Evolutionary conservation across 2,797 vertebrate genomes (phyloP), one percentile per base, ranked within the genome.

Genomic region (Bucorvus abyssinicus): DNA sequence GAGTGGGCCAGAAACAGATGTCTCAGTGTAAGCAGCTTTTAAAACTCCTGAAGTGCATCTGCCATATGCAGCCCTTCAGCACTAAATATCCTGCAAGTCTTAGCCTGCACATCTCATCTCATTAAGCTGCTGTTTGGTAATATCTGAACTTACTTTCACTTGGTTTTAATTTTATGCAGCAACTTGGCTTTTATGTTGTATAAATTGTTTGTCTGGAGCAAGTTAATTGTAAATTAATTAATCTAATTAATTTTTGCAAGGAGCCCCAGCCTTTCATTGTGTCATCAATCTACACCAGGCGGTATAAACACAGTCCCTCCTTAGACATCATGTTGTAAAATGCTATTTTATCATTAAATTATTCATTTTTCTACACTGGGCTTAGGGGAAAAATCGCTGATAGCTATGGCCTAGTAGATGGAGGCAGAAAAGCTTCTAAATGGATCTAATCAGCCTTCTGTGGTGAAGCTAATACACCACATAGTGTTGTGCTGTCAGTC

Each of bases 341-440:
- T 76, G 75, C 68, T 78, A 44, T 57, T 86, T 96, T 87, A 88
- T 93, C 27, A 68, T 65, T 47, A 97, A 97, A 91, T 89, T 38
- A 91, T 63, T 96, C n/a, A 36, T 40, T 40, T 40, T 40, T 86
- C 87, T 95, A 96, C 59, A 56, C 73, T 70, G 89, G 67, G 81
- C 89, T 96, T 95, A 63, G 34, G 79, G 82, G 92, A 87, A 19
- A 87, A 92, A 91, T 93, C 78, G 49, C 88, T 95, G 94, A 89
- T 85, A 95, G 91, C 93, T 83, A 53, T 75, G 70, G 84, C 87
- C 81, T 91, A 68, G 84, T 89, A 94, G 84, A 89, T 84, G 91
- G 93, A 97, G 89, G 96, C 91, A 96, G 94, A 96, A 97, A 92
- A 93, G 59, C 94, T 97, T 98, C 95, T 89, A 70, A 97, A 97